Percentiles rank a stretch among this genome's conserved stretches.
phyloP scores from a whole-genome alignment of 1,140 invertebrate genomes.

The Philopotamus ludificatus region DNA sequence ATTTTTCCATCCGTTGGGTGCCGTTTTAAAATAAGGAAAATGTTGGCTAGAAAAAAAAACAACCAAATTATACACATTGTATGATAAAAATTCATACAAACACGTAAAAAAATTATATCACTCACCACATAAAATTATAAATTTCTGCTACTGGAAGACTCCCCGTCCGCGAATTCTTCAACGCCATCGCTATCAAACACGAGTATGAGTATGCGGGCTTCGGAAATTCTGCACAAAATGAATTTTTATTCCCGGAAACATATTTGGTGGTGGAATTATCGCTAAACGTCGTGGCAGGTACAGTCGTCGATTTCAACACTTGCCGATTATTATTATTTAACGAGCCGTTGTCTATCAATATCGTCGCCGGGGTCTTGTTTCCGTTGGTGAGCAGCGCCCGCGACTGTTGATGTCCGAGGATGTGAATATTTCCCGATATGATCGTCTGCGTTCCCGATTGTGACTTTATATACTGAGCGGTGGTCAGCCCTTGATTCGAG shows the following conservation, averaged over 20 bases:
- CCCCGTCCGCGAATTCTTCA: constrained; percentile 93
- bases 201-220: constrained; percentile 98
- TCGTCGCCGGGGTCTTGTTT: constrained; percentile 54
- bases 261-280: constrained; percentile 53
- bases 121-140: constrained; percentile 97
- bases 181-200: constrained; percentile 94
- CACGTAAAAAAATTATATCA: not conserved
- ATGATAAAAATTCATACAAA: not conserved
- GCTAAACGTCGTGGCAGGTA: constrained; percentile 47
- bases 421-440: constrained; percentile 57
- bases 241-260: constrained; percentile 51
- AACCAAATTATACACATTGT: constrained; percentile 17
- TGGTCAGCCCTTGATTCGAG: constrained; percentile 45
- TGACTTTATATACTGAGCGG: constrained; percentile 45
- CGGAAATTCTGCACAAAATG: constrained; percentile 73
- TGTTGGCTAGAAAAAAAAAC: constrained; percentile 76
- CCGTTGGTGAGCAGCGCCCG: constrained; percentile 55
- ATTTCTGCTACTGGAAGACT: constrained; percentile 97
- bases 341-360: constrained; percentile 54
- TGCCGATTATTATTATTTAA: constrained; percentile 53
- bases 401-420: constrained; percentile 54
- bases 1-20: constrained; percentile 97
- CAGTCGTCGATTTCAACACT: constrained; percentile 51
- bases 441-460: constrained; percentile 55
- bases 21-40: constrained; percentile 97